A percentile compares a stretch with the other conserved stretches of the same genome.
phyloP scores from a whole-genome alignment of 2,797 vertebrate genomes.

The Pelodytes ibericus region DNA sequence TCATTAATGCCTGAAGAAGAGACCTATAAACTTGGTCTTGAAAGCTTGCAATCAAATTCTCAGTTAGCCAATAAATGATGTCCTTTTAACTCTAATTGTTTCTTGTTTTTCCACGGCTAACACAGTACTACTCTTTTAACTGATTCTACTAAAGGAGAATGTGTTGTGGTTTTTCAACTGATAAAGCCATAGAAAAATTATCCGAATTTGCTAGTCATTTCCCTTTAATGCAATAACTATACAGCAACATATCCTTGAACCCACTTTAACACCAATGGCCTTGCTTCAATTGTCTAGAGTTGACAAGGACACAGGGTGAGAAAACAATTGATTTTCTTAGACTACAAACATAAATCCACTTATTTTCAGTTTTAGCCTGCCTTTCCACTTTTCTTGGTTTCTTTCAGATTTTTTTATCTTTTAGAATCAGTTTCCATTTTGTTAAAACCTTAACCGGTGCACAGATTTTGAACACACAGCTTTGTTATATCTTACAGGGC shows the following conservation, averaged over 20 bases:
- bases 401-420: background rate
- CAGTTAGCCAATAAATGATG: too few relatives aligned
- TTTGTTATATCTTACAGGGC: constrained; percentile 10
- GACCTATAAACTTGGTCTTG: too few relatives aligned
- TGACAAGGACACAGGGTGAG: background rate
- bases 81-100: too few relatives aligned
- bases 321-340: background rate
- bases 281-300: background rate
- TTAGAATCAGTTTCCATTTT: constrained; percentile 10
- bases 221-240: too few relatives aligned
- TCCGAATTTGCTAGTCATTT: too few relatives aligned
- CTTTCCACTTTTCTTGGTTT: background rate
- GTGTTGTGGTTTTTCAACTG: too few relatives aligned
- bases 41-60: too few relatives aligned
- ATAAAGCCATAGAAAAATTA: too few relatives aligned
- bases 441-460: background rate
- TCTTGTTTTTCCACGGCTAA: too few relatives aligned
- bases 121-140: too few relatives aligned
- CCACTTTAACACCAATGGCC: background rate
- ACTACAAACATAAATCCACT: background rate
- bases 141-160: too few relatives aligned
- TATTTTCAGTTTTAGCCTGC: background rate
- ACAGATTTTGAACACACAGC: background rate
- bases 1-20: too few relatives aligned
- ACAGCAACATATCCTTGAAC: background rate